Base-by-base conservation (phyloP, 1,140 invertebrate species). In the Brachionus sp. region DNA sequence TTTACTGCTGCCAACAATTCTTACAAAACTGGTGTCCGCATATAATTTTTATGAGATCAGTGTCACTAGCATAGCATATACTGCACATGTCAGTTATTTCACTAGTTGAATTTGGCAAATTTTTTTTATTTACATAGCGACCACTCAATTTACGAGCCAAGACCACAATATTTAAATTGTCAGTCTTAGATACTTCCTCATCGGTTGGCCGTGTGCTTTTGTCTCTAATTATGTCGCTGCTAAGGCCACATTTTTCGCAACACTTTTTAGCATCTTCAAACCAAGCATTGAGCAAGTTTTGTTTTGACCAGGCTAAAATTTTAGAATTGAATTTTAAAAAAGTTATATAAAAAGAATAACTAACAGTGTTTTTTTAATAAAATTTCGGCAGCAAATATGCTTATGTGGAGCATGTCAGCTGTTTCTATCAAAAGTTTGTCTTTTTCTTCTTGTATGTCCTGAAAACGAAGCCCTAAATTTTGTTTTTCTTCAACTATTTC, bases 381-480 rank as follows among this genome's bases (percentile, higher is more conserved):
- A 66, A 92, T 92, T 88, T 93, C 93, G 13, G 93, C 92, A 64
- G 92, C 93, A 86, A 93, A 93, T 12, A 93, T 88, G 2, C 92
- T 92, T 44, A 93, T 91, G 86, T 92, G 92, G 10, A 93, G 88
- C 92, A 93, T 93, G 87, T 93, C 92, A 23, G 92, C 92, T 12
- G 92, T 93, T 87, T 93, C 92, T 19, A 93, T 92, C 12, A 93
- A 86, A 53, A 93, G 87, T 85, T 93, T 91, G 86, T 93, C 92
- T 86, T 93, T 93, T 33, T 92, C 92, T 87, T 93, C 92, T 85
- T 93, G 92, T n/a, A 93, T 87, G 86, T 93, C 92, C 87, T 93
- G 92, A 68, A 92, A 91, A 35, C 92, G 87, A 50, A 93, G 86
- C 0, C 92, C 92, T 85, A 90, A 91, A 86, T 92, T 82, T n/a